phyloP scores from a whole-genome alignment of 2,888 invertebrate genomes.

The Polyploca ridens region DNA sequence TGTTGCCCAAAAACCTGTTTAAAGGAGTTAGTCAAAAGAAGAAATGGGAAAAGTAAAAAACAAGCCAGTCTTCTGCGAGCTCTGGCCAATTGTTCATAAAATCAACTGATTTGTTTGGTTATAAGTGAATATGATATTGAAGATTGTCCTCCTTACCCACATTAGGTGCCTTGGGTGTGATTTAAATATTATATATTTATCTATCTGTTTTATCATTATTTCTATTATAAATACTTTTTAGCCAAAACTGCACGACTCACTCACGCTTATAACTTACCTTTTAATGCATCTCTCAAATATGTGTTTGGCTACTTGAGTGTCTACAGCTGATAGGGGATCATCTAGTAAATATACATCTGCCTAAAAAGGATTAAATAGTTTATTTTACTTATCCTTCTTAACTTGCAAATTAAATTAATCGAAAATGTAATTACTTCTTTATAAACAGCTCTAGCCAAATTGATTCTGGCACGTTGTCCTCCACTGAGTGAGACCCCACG shows the following conservation, averaged over 20 bases:
- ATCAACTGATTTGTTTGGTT: no score
- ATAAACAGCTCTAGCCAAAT: conserved; percentile 87
- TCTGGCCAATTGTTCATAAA: no score
- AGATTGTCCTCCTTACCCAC: no score
- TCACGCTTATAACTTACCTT: conserved; percentile 44
- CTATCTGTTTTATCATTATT: no score
- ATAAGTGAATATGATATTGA: no score
- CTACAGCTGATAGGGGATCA: conserved; percentile 91
- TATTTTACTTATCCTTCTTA: no score
- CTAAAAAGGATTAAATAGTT: conserved; percentile 53
- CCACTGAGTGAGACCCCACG: conserved; percentile 93
- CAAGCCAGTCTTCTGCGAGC: no score
- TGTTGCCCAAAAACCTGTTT: conserved; percentile 83
- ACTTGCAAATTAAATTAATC: no score
- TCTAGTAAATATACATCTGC: conserved; percentile 90
- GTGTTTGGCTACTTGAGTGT: conserved; percentile 88
- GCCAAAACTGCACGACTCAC: no score
- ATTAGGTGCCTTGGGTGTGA: no score
- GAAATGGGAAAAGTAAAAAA: not conserved
- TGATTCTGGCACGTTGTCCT: conserved; percentile 90
- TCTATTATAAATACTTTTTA: not conserved
- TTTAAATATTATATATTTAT: no score
- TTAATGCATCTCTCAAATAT: conserved; percentile 88
- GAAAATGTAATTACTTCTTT: conserved; percentile 64
- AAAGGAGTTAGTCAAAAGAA: conserved; percentile 5